Percentiles rank a stretch among this genome's conserved stretches.
phyloP scores from a whole-genome alignment of 2,888 invertebrate genomes.

The Erpobdella octoculata region DNA sequence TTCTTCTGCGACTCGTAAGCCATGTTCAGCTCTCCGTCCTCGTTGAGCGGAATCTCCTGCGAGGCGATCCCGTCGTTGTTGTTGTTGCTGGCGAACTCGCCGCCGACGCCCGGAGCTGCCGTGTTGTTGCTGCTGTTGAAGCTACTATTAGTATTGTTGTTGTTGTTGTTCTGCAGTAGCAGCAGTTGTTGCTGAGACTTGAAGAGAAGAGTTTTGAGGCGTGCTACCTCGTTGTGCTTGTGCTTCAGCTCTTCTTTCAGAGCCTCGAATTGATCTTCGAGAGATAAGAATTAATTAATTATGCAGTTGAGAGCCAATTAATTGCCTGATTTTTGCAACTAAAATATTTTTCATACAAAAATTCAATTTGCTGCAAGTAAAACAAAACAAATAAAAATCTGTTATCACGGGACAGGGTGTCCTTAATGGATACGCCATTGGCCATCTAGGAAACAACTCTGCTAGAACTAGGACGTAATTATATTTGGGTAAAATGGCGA shows the following conservation, averaged over 20 bases:
- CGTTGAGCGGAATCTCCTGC: conserved; percentile 59
- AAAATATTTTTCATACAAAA: neutral
- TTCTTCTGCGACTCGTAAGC: conserved; percentile 88
- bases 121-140: neutral
- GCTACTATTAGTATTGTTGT: conserved; percentile 31
- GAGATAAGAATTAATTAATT: neutral
- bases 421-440: too few relatives aligned
- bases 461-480: too few relatives aligned
- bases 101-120: conserved; percentile 39
- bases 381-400: neutral
- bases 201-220: conserved; percentile 63
- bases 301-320: neutral
- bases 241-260: conserved; percentile 78
- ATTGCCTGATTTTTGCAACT: neutral
- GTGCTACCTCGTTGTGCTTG: conserved; percentile 78
- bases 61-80: neutral
- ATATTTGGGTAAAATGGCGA: too few relatives aligned
- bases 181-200: conserved; percentile 5
- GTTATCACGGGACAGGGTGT: too few relatives aligned
- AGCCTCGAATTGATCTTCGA: conserved; percentile 66
- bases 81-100: conserved; percentile 57
- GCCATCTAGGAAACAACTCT: too few relatives aligned
- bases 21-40: conserved; percentile 77
- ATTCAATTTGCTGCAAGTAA: neutral
- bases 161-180: neutral